Evolutionary conservation across 2,113 vertebrate species (phyloP).

Genomic region (Bubo bubo): DNA sequence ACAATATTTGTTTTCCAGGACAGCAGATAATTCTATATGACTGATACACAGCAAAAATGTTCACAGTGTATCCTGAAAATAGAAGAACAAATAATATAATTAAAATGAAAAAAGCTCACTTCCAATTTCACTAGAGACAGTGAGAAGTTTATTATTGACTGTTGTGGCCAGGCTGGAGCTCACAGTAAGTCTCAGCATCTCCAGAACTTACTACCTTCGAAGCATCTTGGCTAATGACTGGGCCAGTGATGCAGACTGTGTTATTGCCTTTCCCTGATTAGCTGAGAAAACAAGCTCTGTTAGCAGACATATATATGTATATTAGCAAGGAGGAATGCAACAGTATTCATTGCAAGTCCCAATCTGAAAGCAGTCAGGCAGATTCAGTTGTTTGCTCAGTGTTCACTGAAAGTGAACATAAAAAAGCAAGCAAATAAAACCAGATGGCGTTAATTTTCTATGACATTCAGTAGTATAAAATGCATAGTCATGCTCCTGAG

Average conservation of each 20-base stretch:
- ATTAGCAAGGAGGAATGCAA: background rate
- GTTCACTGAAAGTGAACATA: background rate
- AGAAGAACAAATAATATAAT: background rate
- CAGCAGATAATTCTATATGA: background rate
- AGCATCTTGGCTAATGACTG: background rate
- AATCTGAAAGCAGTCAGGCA: background rate
- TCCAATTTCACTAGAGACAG: background rate
- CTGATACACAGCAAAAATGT: background rate
- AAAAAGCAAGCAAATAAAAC: constrained; percentile 34
- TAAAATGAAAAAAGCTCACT: background rate
- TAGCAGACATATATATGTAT: background rate
- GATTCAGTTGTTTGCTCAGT: constrained; percentile 18
- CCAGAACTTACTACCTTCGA: background rate
- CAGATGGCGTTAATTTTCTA: background rate
- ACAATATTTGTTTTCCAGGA: background rate
- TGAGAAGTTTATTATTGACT: background rate
- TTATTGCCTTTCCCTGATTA: background rate
- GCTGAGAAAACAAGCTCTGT: constrained; percentile 10
- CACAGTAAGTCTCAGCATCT: background rate
- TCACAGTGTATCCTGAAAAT: background rate
- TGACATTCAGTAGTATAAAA: background rate
- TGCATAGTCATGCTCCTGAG: background rate
- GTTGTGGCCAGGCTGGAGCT: background rate
- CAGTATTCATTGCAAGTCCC: background rate
- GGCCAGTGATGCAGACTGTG: background rate